These are phyloP conservation scores for Galbula dea DNA, from an alignment of 2,113 vertebrate genomes.

Conservation along the genomic window DNA sequence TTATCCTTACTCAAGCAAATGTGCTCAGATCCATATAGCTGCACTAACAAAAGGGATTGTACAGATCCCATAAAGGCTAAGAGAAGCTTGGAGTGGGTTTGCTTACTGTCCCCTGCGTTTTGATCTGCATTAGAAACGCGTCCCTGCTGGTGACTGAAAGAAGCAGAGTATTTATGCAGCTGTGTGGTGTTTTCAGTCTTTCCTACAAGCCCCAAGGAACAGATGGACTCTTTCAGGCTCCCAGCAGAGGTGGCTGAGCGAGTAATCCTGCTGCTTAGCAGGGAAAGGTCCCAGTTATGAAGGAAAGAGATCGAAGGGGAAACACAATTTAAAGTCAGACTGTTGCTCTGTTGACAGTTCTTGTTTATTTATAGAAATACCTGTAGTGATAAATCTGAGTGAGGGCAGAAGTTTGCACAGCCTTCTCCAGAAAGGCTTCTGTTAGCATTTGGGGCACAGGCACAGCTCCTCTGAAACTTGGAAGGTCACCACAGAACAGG, in stretches of 20 bases:
- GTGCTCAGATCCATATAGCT: fast-evolving
- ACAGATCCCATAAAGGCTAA: not conserved
- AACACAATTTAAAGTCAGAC: not conserved
- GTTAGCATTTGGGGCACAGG: not conserved
- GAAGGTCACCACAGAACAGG: not conserved
- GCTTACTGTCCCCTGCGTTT: not conserved
- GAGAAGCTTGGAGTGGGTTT: not conserved
- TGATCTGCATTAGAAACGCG: not conserved
- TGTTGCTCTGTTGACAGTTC: not conserved
- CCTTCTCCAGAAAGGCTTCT: not conserved
- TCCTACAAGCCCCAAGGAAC: not conserved
- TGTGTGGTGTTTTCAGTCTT: fast-evolving
- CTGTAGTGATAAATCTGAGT: not conserved
- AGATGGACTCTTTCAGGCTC: not conserved
- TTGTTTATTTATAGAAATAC: not conserved
- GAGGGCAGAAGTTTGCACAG: not conserved
- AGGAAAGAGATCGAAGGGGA: not conserved
- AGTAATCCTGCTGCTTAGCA: not conserved
- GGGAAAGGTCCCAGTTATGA: not conserved
- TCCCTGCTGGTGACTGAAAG: not conserved
- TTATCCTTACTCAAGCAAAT: not conserved
- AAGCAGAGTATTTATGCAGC: not conserved
- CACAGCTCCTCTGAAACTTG: not conserved
- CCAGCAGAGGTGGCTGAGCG: not conserved
- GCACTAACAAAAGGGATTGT: not conserved